These are phyloP conservation scores for Furnarius figulus DNA, from an alignment of 2,113 vertebrate species.

Conservation along the genomic window DNA sequence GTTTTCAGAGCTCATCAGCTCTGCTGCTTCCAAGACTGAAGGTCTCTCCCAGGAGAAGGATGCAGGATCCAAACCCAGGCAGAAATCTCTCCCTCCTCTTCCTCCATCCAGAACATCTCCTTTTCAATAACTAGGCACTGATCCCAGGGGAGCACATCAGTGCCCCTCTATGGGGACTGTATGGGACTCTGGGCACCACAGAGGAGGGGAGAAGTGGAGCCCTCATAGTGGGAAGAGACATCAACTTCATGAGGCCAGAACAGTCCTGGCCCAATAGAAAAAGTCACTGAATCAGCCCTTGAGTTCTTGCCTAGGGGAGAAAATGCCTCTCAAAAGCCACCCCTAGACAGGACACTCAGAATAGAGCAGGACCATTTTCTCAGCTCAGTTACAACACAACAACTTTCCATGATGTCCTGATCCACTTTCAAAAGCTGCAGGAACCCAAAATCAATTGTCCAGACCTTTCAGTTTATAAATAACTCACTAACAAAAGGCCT, in stretches of 20 bases:
- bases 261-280: not conserved
- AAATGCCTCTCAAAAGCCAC: not conserved
- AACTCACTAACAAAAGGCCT: not conserved
- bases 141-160: not conserved
- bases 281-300: not conserved
- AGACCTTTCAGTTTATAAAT: not conserved
- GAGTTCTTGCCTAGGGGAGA: not conserved
- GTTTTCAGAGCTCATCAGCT: not conserved
- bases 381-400: not conserved
- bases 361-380: accelerated
- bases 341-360: not conserved
- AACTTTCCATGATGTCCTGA: not conserved
- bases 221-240: not conserved
- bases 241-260: not conserved
- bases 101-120: not conserved
- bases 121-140: not conserved
- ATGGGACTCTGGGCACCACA: not conserved
- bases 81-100: not conserved
- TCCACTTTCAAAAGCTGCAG: not conserved
- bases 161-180: accelerated
- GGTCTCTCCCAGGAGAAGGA: not conserved
- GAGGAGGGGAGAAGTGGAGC: not conserved
- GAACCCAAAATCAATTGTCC: not conserved
- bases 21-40: not conserved
- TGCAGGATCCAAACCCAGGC: not conserved